Evolutionary conservation across 2,888 invertebrate genomes (phyloP), one percentile per base, ranked within the genome.

Genomic region (Xanthia icteritia): DNA sequence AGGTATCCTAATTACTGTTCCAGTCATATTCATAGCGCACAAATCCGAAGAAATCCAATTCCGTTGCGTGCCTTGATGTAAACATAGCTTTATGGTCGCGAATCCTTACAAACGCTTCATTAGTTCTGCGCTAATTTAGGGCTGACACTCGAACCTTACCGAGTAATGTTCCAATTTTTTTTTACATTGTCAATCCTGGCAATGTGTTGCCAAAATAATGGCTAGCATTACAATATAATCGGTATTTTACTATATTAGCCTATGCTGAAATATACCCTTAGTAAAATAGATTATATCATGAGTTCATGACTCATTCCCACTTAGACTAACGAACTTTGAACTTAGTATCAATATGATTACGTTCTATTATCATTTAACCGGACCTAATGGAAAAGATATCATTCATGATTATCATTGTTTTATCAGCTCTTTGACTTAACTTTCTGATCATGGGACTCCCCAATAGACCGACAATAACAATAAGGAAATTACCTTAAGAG

Each of bases 111-210:
- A 91, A 60, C 77, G 84, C 81, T 66, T 68, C 82, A 85, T 89
- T 88, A 90, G 87, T 83, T 84, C 80, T 66, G 51, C 51, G 39
- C 71, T 92, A 93, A 93, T 93, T 92, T 90, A 94, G 92, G 94
- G 94, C 51, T 93, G 90, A 11, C 89, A 83, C 77, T 11, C 27
- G 17, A 66, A 45, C 13, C 42, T 11, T 51, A 20, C 51, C 51
- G 20, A 51, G 20, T 20, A 6, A 20, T 20, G 2, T 51, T 51
- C 51, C 51, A 51, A 51, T 2, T 20, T 51, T 20, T 51, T 51
- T 51, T 20, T 51, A 51, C 51, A 1, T 0, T 48, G 5, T 6
- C 6, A 6, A 20, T 51, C 20, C 20, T 51, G 6, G 20, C 6
- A 51, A 20, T 51, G 0, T 51, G 2, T 51, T 51, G 6, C 51